phyloP scores from a whole-genome alignment of 2,888 invertebrate species.

The Panzeria rudis region DNA sequence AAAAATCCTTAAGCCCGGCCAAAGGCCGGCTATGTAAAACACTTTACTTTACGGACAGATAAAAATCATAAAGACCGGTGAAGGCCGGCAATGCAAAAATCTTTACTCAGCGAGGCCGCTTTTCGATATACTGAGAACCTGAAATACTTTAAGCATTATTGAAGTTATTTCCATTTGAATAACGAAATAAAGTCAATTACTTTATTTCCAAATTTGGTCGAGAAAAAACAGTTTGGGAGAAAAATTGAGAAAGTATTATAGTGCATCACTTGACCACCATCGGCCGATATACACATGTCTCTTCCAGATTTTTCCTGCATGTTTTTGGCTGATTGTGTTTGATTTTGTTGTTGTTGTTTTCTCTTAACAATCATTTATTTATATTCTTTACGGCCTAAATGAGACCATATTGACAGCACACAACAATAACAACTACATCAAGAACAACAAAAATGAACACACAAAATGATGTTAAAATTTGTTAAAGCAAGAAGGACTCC shows the following conservation, averaged over 20 bases:
- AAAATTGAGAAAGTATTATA: neutral
- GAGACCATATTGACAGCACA: slow-evolving; percentile 64
- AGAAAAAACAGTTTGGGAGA: neutral
- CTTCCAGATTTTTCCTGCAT: neutral
- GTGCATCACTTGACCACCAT: neutral
- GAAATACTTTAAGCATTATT: no score
- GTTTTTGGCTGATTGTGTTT: slow-evolving; percentile 23
- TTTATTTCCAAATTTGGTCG: neutral
- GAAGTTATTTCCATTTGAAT: no score
- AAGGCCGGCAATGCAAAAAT: no score
- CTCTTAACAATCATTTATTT: slow-evolving; percentile 64
- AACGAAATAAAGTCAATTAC: no score
- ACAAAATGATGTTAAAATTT: slow-evolving; percentile 52
- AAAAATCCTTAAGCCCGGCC: no score
- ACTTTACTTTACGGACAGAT: no score
- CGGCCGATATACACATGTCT: neutral
- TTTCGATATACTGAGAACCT: no score
- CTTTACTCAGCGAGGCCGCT: no score
- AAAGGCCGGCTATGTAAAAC: no score
- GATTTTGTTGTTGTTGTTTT: slow-evolving; percentile 50
- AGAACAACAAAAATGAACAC: slow-evolving; percentile 19
- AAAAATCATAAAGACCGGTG: no score
- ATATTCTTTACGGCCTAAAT: slow-evolving; percentile 63
- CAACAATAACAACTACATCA: slow-evolving; percentile 10
- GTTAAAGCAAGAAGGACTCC: slow-evolving; percentile 47